phyloP scores from a whole-genome alignment of 2,797 vertebrate genomes.

The Sebastiscus tertius region DNA sequence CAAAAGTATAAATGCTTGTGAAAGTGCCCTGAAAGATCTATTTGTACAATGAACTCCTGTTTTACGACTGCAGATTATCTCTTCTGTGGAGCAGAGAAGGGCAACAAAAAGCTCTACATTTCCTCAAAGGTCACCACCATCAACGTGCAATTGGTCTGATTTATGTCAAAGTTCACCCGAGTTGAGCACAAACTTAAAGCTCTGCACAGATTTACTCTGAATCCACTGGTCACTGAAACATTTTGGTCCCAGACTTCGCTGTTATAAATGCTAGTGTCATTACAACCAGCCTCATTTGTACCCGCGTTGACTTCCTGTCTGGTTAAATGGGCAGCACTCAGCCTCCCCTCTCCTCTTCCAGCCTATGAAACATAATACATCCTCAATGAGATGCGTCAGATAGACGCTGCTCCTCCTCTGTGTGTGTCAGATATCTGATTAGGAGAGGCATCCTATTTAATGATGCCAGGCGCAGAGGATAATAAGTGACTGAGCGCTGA shows the following conservation, averaged over 20 bases:
- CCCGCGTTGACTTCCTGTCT: constrained; percentile 55
- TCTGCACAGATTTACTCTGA: not conserved
- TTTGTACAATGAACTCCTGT: not conserved
- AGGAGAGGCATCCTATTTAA: constrained; percentile 73
- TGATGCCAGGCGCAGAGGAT: constrained; percentile 55
- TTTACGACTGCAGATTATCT: not conserved
- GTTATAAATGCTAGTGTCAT: not conserved
- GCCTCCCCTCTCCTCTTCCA: constrained; percentile 35
- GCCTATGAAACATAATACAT: constrained; percentile 62
- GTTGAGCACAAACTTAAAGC: not conserved
- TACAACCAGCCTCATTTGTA: not conserved
- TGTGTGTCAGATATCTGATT: constrained; percentile 62
- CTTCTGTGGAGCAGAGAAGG: not conserved
- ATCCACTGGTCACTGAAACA: not conserved
- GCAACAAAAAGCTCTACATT: not conserved
- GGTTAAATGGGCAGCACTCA: constrained; percentile 56
- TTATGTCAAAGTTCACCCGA: not conserved
- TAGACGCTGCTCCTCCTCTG: not conserved
- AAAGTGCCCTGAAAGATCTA: too few relatives aligned
- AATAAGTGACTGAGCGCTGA: constrained; percentile 68
- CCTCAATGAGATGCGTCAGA: constrained; percentile 40
- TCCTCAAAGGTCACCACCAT: not conserved
- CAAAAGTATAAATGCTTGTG: too few relatives aligned
- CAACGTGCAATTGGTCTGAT: not conserved
- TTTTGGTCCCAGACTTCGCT: not conserved